Percentiles rank a stretch among this genome's conserved stretches.
phyloP scores from a whole-genome alignment of 2,797 vertebrate genomes.

The Merluccius polli region DNA sequence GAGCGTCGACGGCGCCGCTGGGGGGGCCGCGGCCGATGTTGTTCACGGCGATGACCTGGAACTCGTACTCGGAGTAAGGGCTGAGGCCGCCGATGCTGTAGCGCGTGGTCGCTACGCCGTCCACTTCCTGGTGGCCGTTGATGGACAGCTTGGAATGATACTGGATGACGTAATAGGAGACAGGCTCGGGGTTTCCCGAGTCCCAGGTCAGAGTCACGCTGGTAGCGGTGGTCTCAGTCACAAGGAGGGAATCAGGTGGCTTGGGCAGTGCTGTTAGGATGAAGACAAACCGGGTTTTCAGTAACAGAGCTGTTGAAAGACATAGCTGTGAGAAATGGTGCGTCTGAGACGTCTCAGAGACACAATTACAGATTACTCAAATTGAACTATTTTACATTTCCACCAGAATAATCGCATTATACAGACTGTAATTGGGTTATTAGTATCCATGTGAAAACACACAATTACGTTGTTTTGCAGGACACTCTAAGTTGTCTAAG shows the following conservation, averaged over 20 bases:
- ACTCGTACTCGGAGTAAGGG: constrained; percentile 92
- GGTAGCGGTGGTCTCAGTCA: constrained; percentile 96
- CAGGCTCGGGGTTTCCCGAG: constrained; percentile 89
- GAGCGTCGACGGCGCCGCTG: constrained; percentile 79
- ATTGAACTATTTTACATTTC: too few relatives aligned
- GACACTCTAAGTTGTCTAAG: neutral
- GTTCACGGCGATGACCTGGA: constrained; percentile 89
- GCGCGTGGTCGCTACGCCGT: constrained; percentile 92
- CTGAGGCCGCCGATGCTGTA: constrained; percentile 97
- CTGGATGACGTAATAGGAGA: constrained; percentile 93
- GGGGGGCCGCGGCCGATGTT: constrained; percentile 89
- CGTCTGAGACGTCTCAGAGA: too few relatives aligned
- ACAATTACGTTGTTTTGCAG: too few relatives aligned
- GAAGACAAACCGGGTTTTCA: too few relatives aligned
- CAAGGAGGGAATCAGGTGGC: constrained; percentile 82
- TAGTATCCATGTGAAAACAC: too few relatives aligned
- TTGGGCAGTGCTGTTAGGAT: constrained; percentile 84
- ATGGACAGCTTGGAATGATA: constrained; percentile 83
- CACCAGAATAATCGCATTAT: too few relatives aligned
- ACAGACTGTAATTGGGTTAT: neutral
- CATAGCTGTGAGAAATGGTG: neutral
- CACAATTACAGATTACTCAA: too few relatives aligned
- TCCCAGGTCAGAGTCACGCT: constrained; percentile 98
- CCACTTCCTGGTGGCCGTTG: constrained; percentile 90
- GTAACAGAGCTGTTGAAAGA: neutral